Evolutionary conservation across 2,888 invertebrate genomes (phyloP), one percentile per base, ranked within the genome.

Genomic region (Hartigia nigra): DNA sequence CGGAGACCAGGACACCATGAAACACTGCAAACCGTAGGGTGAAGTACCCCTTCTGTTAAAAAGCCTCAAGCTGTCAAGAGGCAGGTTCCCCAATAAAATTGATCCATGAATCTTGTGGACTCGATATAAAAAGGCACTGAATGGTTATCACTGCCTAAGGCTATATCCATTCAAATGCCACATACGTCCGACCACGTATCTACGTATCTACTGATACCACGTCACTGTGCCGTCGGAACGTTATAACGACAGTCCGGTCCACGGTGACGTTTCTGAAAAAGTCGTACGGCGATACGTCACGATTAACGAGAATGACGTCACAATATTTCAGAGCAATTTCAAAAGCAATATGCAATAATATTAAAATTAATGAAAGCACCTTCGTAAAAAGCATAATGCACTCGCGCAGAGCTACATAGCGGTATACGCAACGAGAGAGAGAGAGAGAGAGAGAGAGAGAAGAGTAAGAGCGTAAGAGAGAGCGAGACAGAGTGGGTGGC

Each of bases 281-380:
- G 72, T 72, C 12, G 72, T 55, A 34, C 72, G 31, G 31, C 72
- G 72, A 72, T 72, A 31, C 72, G 72, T 72, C 31, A 78, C 84
- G 81, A 84, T 84, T 84, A 83, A 78, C 80, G 79, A 78, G 75
- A 75, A 9, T 80, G 75, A 77, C 84, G 83, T 86, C 83, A 81
- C 82, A 76, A 69, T 79, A 74, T 87, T 86, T 81, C 84, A 84
- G 81, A n/a, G 81, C 87, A 87, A 87, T 87, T 87, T 86, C 81
- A 82, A 82, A 85, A 83, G 85, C 87, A 87, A 88, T 88, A 87
- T 86, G 86, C 87, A 87, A 88, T 88, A 86, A 86, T 86, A 87
- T 88, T 88, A 87, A 87, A 87, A 87, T 86, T 84, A 88, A 86
- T 87, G 85, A 84, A 79, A 75, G 79, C 79, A 79, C 80, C 82